Percentiles rank a stretch among this genome's conserved stretches.
phyloP scores from a whole-genome alignment of 92 coral and sea anemone genomes.

The Parazoanthus darwini region DNA sequence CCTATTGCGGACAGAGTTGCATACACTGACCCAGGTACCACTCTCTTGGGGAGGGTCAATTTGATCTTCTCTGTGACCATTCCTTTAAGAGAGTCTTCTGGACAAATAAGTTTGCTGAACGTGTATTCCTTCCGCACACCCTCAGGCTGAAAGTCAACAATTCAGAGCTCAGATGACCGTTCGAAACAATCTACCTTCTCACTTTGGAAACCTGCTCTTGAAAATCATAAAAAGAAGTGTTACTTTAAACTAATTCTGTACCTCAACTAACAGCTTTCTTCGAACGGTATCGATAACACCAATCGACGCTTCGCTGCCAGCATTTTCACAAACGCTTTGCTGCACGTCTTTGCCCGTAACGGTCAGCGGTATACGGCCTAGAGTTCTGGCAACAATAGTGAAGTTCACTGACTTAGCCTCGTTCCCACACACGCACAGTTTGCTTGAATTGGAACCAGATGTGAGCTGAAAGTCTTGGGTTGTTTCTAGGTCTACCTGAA shows the following conservation, averaged over 20 bases:
- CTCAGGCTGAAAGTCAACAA: constrained; percentile 69
- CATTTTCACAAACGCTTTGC: constrained; percentile 61
- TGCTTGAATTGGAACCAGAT: constrained; percentile 52
- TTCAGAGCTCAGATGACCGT: too few relatives aligned
- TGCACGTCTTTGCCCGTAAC: constrained; percentile 66
- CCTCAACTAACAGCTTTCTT: constrained; percentile 91
- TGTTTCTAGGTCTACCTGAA: constrained; percentile 61
- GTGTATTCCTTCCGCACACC: constrained; percentile 91
- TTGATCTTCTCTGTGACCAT: constrained; percentile 12
- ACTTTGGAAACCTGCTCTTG: too few relatives aligned
- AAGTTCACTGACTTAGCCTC: constrained; percentile 88
- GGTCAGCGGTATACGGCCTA: constrained; percentile 83
- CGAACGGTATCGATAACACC: constrained; percentile 77
- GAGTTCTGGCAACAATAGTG: constrained; percentile 65
- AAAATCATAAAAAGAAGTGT: too few relatives aligned
- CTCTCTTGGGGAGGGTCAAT: constrained; percentile 53
- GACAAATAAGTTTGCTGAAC: constrained; percentile 82
- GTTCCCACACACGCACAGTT: constrained; percentile 86
- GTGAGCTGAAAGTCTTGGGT: constrained; percentile 60
- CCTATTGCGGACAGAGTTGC: constrained; percentile 88
- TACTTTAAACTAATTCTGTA: background rate
- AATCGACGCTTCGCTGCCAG: constrained; percentile 54
- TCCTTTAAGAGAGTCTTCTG: constrained; percentile 50
- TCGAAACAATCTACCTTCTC: background rate
- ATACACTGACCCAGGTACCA: constrained; percentile 84